These are phyloP conservation scores for Clitarchus hookeri DNA, from an alignment of 2,888 invertebrate genomes.

Conservation along the genomic window DNA sequence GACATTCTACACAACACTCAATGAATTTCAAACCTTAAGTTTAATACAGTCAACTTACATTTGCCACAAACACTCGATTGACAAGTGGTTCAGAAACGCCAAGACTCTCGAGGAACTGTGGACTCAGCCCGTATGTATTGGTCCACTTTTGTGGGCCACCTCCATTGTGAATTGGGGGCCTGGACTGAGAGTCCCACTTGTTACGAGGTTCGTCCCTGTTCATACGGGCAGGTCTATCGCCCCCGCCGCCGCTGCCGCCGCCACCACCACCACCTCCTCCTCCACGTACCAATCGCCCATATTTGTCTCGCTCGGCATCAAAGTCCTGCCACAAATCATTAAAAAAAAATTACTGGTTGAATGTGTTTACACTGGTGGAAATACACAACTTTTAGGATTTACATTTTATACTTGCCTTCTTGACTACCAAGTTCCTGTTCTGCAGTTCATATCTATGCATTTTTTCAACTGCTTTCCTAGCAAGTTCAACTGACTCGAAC, in stretches of 20 bases:
- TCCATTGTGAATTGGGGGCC: slow-evolving; percentile 27
- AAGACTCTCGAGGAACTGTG: slow-evolving; percentile 91
- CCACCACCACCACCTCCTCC: slow-evolving; percentile 49
- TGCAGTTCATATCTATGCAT: slow-evolving; percentile 94
- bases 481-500: slow-evolving; percentile 83
- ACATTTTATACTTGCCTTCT: slow-evolving; percentile 67
- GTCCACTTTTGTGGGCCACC: slow-evolving; percentile 62
- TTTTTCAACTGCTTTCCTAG: slow-evolving; percentile 88
- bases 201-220: slow-evolving; percentile 41
- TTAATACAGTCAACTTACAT: slow-evolving; percentile 70
- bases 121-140: slow-evolving; percentile 92
- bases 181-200: slow-evolving; percentile 34
- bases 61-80: slow-evolving; percentile 95
- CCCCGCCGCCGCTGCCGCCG: slow-evolving; percentile 32
- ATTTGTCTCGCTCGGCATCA: slow-evolving; percentile 70
- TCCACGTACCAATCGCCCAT: slow-evolving; percentile 58
- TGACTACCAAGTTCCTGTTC: slow-evolving; percentile 91
- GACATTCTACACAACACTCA: too few species aligned
- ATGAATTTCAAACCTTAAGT: too few species aligned
- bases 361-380: not conserved
- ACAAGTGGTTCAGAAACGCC: slow-evolving; percentile 92
- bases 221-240: slow-evolving; percentile 47
- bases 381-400: not conserved
- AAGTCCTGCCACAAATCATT: slow-evolving; percentile 53
- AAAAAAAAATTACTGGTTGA: too few species aligned